Evolutionary conservation across 2,113 vertebrate species (phyloP).

Genomic region (Thunnus maccoyii): DNA sequence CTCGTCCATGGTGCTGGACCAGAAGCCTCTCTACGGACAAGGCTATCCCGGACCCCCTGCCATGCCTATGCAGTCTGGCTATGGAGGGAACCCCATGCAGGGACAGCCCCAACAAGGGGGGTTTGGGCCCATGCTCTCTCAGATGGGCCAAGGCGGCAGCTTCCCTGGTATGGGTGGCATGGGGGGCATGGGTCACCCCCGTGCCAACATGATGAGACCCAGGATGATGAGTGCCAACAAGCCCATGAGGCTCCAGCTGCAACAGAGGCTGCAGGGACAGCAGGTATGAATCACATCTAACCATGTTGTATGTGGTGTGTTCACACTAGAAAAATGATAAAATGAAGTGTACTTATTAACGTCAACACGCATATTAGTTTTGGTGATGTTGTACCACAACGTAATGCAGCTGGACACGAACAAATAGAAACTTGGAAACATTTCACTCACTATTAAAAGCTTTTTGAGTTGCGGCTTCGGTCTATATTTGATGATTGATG

Average conservation of each 20-base stretch:
- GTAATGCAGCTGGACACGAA: too few species aligned
- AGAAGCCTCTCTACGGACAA: slow-evolving; percentile 92
- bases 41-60: slow-evolving; percentile 90
- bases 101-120: slow-evolving; percentile 76
- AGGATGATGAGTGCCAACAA: slow-evolving; percentile 92
- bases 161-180: slow-evolving; percentile 86
- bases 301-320: background rate
- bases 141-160: slow-evolving; percentile 83
- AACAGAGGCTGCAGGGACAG: slow-evolving; percentile 97
- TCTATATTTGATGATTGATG: background rate
- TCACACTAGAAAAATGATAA: too few species aligned
- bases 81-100: slow-evolving; percentile 84
- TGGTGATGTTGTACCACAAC: too few species aligned
- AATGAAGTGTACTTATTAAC: background rate
- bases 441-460: background rate
- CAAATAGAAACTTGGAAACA: background rate
- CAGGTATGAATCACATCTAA: slow-evolving; percentile 86
- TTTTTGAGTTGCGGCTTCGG: background rate
- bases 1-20: slow-evolving; percentile 91
- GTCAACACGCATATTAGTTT: background rate
- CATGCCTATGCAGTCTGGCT: slow-evolving; percentile 89
- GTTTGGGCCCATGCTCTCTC: slow-evolving; percentile 86
- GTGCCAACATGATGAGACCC: slow-evolving; percentile 90
- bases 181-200: slow-evolving; percentile 89
- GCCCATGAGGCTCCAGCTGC: slow-evolving; percentile 96